Base-by-base conservation (phyloP, 2,888 invertebrate species). In the Macrosoma leucophasiata region DNA sequence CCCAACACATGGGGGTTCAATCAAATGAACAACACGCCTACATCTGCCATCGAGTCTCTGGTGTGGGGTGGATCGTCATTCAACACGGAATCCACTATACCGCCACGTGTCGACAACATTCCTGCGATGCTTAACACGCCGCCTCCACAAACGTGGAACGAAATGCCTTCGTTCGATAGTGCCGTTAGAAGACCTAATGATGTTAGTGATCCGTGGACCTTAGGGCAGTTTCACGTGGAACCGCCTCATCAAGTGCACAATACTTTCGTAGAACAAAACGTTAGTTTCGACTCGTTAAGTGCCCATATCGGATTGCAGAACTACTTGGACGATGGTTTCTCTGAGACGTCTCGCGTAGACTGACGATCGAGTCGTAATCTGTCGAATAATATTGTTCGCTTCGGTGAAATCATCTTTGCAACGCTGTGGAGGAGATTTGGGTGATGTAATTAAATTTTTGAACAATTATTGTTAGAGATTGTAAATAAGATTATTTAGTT, bases 401-500 rank as follows among this genome's bases (percentile, higher is more conserved):
- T 44, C 44, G 32, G 39, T 41, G 42, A 44, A 38, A 34, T 39
- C 37, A n/a, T 17, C 24, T n/a, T n/a, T n/a, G n/a, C n/a, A n/a
- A n/a, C n/a, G n/a, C n/a, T n/a, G n/a, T n/a, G n/a, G 25, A 42
- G 46, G 27, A 21, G 37, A 48, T 53, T 55, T 53, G 55, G 59
- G 58, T 66, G 60, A 62, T 65, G 57, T 67, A 66, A 62, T 54
- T 66, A 60, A 53, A 62, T 50, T 62, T 59, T 52, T 72, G 76
- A 78, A 77, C 77, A 71, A 75, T 77, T 74, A 69, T 62, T 55
- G 61, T 61, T 70, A 73, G 63, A 70, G 49, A 58, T 62, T 82
- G 82, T 82, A 82, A 61, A 82, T 81, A 82, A 81, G 71, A 79
- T 78, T 75, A 67, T 71, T 56, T 79, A 78, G 64, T 51, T 76